Evolutionary conservation across 2,888 invertebrate species (phyloP), one percentile per base, ranked within the genome.

Genomic region (Ariolimax columbianus): DNA sequence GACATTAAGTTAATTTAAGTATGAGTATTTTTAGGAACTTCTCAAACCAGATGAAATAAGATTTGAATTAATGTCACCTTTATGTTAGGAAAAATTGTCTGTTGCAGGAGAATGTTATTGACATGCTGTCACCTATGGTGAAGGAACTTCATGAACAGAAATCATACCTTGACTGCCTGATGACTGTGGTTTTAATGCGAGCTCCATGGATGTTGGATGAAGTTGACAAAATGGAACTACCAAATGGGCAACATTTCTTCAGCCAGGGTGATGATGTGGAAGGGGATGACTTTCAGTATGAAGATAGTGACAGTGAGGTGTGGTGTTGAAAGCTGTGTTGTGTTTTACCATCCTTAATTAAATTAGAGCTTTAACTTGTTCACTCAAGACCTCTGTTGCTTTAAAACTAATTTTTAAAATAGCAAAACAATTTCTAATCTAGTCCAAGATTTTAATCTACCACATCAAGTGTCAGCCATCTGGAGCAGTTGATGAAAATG

Each of bases 201-300:
- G 89, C 90, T 11, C 90, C 91, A 86, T 91, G 91, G 91, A 89
- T 91, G 88, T 89, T 91, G 75, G 91, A 91, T 70, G 90, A 91
- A 78, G 88, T 91, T 2, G 90, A 90, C 78, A 77, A 66, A 75
- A 66, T 40, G 47, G 82, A 81, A 14, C 30, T 81, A 43, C 55
- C 68, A 36, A 63, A 78, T 26, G n/a, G 30, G 17, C 36, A 63
- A 38, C 1, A n/a, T 38, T 33, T 30, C 47, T 59, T 3, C 3
- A 78, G 17, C 26, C 43, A 9, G 7, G n/a, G 36, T 26, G 47
- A 68, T 43, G 68, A 70, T 19, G 30, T 33, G 26, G 47, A 75
- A 19, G 38, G 23, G 0, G 55, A 36, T 40, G 75, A 82, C 59
- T 70, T 23, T 19, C n/a, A 55, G 26, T 55, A 38, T 51, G 47